Percentiles rank a stretch among this genome's conserved stretches.
These are phyloP conservation scores for Mormyrops attenuatus DNA, from an alignment of 2,797 vertebrate genomes.

Conservation along the genomic window DNA sequence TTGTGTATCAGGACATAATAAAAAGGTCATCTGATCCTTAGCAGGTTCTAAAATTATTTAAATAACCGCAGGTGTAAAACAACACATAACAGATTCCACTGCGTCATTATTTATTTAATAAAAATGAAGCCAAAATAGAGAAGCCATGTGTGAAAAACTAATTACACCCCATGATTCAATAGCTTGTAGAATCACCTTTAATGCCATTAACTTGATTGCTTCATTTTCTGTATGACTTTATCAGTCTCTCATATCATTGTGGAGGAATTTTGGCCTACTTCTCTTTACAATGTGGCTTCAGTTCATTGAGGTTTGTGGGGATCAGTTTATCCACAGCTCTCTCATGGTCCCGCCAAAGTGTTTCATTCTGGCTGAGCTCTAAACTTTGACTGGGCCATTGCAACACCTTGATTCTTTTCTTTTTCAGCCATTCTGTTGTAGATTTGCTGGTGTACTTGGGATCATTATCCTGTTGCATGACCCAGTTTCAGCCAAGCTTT, in stretches of 20 bases:
- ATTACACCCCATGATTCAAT: too few species aligned
- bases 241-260: background rate
- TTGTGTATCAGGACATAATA: too few species aligned
- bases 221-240: background rate
- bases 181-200: background rate
- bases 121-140: too few species aligned
- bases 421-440: background rate
- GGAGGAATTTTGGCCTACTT: background rate
- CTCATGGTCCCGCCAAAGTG: background rate
- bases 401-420: background rate
- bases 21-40: too few species aligned
- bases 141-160: too few species aligned
- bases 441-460: background rate
- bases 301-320: background rate
- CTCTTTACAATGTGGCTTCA: background rate
- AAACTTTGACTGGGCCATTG: background rate
- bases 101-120: background rate
- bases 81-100: too few species aligned
- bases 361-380: background rate
- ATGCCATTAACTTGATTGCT: background rate
- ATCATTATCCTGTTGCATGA: background rate
- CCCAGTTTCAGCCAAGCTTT: background rate
- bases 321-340: background rate
- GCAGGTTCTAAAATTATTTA: too few species aligned
- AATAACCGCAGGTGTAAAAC: too few species aligned